phyloP scores from a whole-genome alignment of 2,888 invertebrate species.

The Calliphora vomitoria region DNA sequence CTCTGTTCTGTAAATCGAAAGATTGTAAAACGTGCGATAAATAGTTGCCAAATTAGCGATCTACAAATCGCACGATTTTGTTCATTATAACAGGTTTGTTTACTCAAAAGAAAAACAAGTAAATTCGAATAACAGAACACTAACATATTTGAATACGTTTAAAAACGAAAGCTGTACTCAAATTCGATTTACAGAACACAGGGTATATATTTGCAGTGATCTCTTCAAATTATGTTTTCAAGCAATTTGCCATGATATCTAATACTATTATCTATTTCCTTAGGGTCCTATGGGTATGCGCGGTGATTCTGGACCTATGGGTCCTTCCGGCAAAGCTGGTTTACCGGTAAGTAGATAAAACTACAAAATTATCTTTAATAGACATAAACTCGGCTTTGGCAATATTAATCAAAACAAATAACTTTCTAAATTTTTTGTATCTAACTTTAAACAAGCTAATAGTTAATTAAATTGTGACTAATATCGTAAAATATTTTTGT shows the following conservation, averaged over 20 bases:
- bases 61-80: too few relatives aligned
- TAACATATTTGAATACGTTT: too few relatives aligned
- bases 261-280: conserved; percentile 26
- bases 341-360: conserved; percentile 82
- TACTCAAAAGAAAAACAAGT: too few relatives aligned
- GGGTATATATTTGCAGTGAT: too few relatives aligned
- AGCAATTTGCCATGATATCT: not conserved
- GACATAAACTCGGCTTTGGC: conserved; percentile 46
- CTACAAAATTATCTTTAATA: not conserved
- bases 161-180: too few relatives aligned
- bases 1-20: too few relatives aligned
- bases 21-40: too few relatives aligned
- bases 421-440: conserved; percentile 58
- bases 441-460: conserved; percentile 72
- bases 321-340: conserved; percentile 84
- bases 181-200: too few relatives aligned
- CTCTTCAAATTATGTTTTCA: too few relatives aligned
- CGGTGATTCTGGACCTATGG: conserved; percentile 83
- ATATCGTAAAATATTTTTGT: conserved; percentile 76
- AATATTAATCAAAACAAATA: conserved; percentile 27
- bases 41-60: too few relatives aligned
- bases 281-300: conserved; percentile 85
- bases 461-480: conserved; percentile 76
- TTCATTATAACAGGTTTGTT: too few relatives aligned
- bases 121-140: too few relatives aligned